These are phyloP conservation scores for Spilarctia lutea DNA, from an alignment of 2,888 invertebrate species.

Conservation along the genomic window DNA sequence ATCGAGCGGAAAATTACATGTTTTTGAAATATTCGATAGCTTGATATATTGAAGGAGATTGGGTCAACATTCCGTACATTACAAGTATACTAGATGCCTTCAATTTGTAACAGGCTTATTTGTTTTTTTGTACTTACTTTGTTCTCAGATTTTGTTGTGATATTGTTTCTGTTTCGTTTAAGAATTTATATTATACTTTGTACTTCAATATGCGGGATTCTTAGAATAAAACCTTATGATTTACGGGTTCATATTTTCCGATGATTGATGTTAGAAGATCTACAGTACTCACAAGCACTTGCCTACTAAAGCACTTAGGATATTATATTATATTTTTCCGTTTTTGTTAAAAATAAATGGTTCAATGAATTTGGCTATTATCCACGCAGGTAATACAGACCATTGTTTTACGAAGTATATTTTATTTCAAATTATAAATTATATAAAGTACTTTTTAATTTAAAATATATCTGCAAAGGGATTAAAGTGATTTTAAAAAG, in stretches of 20 bases:
- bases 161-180: background rate
- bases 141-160: background rate
- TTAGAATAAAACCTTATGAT: background rate
- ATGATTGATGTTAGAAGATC: background rate
- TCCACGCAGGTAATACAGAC: background rate
- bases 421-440: background rate
- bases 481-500: too few relatives aligned
- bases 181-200: background rate
- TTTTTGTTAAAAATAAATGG: too few relatives aligned
- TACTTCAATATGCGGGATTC: background rate
- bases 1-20: slow-evolving; percentile 22
- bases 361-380: too few relatives aligned
- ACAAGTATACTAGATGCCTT: slow-evolving; percentile 2
- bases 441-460: too few relatives aligned
- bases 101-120: background rate
- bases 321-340: background rate
- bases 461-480: too few relatives aligned
- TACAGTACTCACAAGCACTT: background rate
- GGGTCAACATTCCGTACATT: slow-evolving; percentile 23
- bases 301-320: background rate
- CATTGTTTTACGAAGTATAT: background rate
- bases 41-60: slow-evolving; percentile 13
- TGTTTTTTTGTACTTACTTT: background rate
- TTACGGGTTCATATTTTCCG: background rate
- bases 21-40: slow-evolving; percentile 18